Conservation (phyloP, 30 jellyfish, hydroid and myxozoan genomes). For the Hydractinia symbiolongicarpus region DNA sequence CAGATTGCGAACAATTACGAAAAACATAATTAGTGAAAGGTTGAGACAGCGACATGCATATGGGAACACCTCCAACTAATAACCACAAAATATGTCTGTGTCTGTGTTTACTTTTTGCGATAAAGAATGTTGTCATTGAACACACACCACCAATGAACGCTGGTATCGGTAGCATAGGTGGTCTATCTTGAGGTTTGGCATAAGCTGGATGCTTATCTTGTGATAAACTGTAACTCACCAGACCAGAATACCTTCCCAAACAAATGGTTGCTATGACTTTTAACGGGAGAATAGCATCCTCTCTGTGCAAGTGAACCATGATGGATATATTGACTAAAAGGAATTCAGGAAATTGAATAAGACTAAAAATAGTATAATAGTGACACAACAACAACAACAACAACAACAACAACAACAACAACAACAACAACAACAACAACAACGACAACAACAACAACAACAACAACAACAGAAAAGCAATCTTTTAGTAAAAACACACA, state of each 20-base stretch:
- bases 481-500: too few species aligned
- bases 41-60: conserved; percentile 13
- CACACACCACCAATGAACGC: conserved; percentile 21
- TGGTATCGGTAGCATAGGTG: background rate
- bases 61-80: conserved; percentile 3
- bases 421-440: too few species aligned
- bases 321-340: background rate
- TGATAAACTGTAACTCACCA: conserved; percentile 15
- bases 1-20: conserved; percentile 8
- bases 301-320: conserved; percentile 3
- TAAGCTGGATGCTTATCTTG: conserved; percentile 12
- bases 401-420: too few species aligned
- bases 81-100: conserved; percentile 12
- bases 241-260: conserved; percentile 18
- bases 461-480: too few species aligned
- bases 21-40: background rate
- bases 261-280: conserved; percentile 1
- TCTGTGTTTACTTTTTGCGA: conserved; percentile 11
- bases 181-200: background rate
- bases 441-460: too few species aligned
- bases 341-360: too few species aligned
- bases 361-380: too few species aligned
- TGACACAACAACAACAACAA: too few species aligned
- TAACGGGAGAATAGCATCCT: conserved; percentile 10
- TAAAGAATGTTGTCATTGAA: background rate